Evolutionary conservation across 2,888 invertebrate genomes (phyloP).

Genomic region (Mesorhabditis spiculigera): DNA sequence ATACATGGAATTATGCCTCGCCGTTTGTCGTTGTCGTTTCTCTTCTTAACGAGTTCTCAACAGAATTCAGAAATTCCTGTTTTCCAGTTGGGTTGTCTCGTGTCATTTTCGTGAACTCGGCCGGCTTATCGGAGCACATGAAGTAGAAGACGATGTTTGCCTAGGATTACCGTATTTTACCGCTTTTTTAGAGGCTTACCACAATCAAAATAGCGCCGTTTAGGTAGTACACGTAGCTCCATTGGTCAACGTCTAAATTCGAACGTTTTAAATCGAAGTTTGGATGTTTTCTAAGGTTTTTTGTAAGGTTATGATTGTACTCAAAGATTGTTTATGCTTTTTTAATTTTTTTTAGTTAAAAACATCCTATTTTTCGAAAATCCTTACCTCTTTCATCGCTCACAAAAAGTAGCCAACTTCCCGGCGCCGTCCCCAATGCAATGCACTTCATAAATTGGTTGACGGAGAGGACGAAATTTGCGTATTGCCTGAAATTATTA

Average conservation of each 20-base stretch:
- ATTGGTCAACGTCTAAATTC: background rate
- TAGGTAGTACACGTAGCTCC: background rate
- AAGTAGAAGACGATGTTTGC: conserved; percentile 10
- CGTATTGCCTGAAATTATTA: background rate
- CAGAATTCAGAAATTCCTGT: background rate
- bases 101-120: conserved; percentile 10
- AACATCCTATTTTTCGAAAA: background rate
- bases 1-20: no score
- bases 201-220: background rate
- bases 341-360: no score
- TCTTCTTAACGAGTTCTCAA: no score
- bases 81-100: background rate
- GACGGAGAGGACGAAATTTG: background rate
- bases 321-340: no score
- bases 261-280: background rate
- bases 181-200: no score
- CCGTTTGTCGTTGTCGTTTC: no score
- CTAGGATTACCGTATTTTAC: no score
- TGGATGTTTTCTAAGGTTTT: background rate
- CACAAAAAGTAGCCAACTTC: conserved; percentile 4
- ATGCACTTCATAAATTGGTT: background rate
- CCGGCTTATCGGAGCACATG: conserved; percentile 15
- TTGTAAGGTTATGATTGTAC: background rate
- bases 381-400: background rate
- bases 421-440: conserved; percentile 1